Conservation (phyloP, 2,113 vertebrate species). For the Poeciliopsis occidentalis region DNA sequence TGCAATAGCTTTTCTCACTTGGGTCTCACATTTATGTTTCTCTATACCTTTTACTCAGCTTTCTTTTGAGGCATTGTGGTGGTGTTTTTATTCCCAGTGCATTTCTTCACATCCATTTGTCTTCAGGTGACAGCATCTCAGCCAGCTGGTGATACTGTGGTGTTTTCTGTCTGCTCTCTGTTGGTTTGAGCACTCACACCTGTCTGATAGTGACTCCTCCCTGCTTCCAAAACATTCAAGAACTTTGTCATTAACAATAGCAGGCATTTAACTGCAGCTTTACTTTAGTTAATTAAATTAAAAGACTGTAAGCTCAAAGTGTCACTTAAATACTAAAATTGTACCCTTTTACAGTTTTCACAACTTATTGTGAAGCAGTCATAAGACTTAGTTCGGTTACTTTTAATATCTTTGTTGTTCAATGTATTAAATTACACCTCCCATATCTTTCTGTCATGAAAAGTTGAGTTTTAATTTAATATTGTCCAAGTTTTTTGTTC, state of each 20-base stretch:
- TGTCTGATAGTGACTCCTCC: conserved; percentile 15
- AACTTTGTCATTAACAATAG: conserved; percentile 15
- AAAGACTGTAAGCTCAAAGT: neutral
- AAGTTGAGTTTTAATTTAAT: neutral
- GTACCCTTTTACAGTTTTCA: neutral
- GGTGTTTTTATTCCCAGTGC: neutral
- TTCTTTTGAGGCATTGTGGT: neutral
- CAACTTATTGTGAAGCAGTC: neutral
- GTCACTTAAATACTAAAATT: neutral
- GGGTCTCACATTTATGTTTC: neutral
- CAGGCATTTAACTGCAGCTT: conserved; percentile 2
- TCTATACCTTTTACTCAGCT: conserved; percentile 4
- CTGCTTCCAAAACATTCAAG: conserved; percentile 13
- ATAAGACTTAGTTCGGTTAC: neutral
- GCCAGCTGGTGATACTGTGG: conserved; percentile 31
- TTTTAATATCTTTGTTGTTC: neutral
- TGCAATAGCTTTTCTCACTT: conserved; percentile 2
- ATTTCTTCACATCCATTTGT: conserved; percentile 12
- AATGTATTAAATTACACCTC: neutral
- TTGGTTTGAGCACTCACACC: conserved; percentile 25
- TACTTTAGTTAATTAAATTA: neutral
- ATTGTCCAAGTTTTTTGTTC: neutral
- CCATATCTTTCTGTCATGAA: neutral
- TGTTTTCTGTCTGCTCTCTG: conserved; percentile 40
- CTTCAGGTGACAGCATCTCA: conserved; percentile 44